Evolutionary conservation across 2,888 invertebrate species (phyloP).

Genomic region (Biston stratarius): DNA sequence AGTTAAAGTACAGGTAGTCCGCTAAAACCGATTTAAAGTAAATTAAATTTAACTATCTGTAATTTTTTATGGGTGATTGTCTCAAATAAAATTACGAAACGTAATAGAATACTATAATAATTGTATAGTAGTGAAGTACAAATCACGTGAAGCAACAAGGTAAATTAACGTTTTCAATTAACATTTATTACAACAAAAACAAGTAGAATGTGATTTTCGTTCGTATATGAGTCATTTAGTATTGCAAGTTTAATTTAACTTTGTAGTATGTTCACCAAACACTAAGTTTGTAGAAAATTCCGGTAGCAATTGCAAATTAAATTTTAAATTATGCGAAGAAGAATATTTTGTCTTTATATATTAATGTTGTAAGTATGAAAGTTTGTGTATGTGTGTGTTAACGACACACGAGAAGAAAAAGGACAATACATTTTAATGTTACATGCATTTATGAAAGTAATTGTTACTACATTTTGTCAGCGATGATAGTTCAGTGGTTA

Average conservation of each 20-base stretch:
- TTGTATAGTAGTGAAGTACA: slow-evolving; percentile 2
- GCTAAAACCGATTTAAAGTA: background rate
- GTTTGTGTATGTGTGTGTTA: background rate
- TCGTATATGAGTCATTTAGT: slow-evolving; percentile 32
- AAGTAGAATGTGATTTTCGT: slow-evolving; percentile 12
- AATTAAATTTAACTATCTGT: background rate
- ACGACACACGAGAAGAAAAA: no score
- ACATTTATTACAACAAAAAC: slow-evolving; percentile 21
- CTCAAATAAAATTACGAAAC: slow-evolving; percentile 7
- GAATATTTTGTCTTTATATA: no score
- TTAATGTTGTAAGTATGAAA: background rate
- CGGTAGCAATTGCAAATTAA: background rate
- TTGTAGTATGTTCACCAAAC: slow-evolving; percentile 17
- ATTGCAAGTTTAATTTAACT: slow-evolving; percentile 17
- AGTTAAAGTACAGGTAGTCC: no score
- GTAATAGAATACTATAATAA: background rate
- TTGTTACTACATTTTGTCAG: no score
- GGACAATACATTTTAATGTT: no score
- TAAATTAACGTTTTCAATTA: slow-evolving; percentile 19
- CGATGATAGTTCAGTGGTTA: no score
- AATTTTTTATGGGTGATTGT: background rate
- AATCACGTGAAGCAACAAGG: background rate
- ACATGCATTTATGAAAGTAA: no score
- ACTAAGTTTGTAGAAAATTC: background rate
- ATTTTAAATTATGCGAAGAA: background rate